phyloP scores from a whole-genome alignment of 1,140 invertebrate species.

The Bilobella aurantiaca region DNA sequence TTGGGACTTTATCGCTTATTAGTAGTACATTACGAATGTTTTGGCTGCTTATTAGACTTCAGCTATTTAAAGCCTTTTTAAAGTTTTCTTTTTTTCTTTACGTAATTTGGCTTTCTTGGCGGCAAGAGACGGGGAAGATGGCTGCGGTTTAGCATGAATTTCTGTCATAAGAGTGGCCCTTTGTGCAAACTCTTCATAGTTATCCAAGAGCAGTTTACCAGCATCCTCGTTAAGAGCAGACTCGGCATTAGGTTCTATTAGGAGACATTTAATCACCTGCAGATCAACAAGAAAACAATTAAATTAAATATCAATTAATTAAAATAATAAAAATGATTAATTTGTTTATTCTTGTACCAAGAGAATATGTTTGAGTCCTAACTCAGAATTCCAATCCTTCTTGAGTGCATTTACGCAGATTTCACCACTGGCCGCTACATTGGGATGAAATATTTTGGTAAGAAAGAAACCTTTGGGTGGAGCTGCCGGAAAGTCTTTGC shows the following conservation, averaged over 20 bases:
- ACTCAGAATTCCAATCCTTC: conserved; percentile 92
- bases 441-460: conserved; percentile 96
- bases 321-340: background rate
- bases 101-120: conserved; percentile 25
- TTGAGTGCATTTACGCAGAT: conserved; percentile 96
- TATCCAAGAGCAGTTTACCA: conserved; percentile 76
- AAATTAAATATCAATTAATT: background rate
- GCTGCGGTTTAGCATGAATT: conserved; percentile 60
- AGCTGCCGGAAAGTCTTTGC: conserved; percentile 83
- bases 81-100: conserved; percentile 33
- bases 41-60: no score
- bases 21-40: no score
- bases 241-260: conserved; percentile 89
- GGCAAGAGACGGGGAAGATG: conserved; percentile 16
- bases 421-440: conserved; percentile 86
- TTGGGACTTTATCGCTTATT: no score
- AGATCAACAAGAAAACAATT: conserved; percentile 37
- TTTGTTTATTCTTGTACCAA: conserved; percentile 47
- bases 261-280: conserved; percentile 78
- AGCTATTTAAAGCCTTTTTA: conserved; percentile 33
- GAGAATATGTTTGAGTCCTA: conserved; percentile 91
- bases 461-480: conserved; percentile 92
- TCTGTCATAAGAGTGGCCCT: conserved; percentile 88
- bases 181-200: conserved; percentile 81
- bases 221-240: conserved; percentile 90